phyloP scores from a whole-genome alignment of 2,113 vertebrate genomes.

The Chitala chitala region DNA sequence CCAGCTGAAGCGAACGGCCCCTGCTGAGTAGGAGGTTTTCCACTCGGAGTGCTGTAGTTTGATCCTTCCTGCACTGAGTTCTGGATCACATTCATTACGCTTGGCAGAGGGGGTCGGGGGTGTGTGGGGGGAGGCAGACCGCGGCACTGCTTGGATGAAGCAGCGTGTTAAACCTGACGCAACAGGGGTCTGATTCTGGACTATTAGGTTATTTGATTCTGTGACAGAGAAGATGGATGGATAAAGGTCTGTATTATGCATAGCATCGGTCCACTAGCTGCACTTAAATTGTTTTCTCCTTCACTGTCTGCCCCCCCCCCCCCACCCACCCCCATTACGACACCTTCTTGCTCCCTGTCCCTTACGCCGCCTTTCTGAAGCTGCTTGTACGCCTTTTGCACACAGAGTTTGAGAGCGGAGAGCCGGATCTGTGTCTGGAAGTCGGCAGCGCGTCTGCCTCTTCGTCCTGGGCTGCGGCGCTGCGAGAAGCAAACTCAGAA shows the following conservation, averaged over 20 bases:
- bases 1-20: constrained; percentile 35
- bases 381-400: constrained; percentile 39
- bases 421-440: constrained; percentile 43
- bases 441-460: constrained; percentile 45
- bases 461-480: constrained; percentile 37
- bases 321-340: neutral
- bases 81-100: constrained; percentile 32
- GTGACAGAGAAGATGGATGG: constrained; percentile 14
- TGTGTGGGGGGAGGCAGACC: constrained; percentile 30
- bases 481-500: constrained; percentile 34
- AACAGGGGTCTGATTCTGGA: constrained; percentile 28
- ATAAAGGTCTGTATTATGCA: constrained; percentile 18
- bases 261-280: constrained; percentile 21
- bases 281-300: constrained; percentile 9
- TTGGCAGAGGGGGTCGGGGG: neutral
- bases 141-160: constrained; percentile 19
- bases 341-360: neutral
- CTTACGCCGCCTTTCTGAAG: constrained; percentile 43
- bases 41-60: constrained; percentile 29
- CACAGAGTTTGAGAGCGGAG: constrained; percentile 54
- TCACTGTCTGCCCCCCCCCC: neutral
- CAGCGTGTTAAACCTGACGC: neutral
- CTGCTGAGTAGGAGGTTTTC: constrained; percentile 31
- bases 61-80: constrained; percentile 35
- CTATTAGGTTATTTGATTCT: neutral